These are phyloP conservation scores for Pammene fasciana DNA, from an alignment of 2,888 invertebrate species.

Conservation along the genomic window DNA sequence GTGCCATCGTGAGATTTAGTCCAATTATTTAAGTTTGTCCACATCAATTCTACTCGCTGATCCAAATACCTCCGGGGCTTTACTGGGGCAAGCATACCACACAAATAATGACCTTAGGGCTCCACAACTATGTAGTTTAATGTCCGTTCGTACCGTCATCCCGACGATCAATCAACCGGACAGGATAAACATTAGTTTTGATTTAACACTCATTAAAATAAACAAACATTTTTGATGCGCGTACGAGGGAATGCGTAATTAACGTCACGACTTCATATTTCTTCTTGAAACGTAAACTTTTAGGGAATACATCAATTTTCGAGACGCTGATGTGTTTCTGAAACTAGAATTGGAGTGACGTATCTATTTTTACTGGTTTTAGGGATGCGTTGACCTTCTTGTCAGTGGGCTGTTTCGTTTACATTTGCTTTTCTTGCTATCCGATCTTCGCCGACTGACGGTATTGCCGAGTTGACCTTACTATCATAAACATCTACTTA, in stretches of 20 bases:
- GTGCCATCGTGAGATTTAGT: constrained; percentile 12
- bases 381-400: background rate
- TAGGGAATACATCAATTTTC: constrained; percentile 30
- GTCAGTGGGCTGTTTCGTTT: background rate
- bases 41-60: background rate
- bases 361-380: background rate
- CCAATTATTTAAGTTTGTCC: constrained; percentile 14
- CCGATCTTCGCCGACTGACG: no score
- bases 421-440: no score
- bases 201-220: constrained; percentile 71
- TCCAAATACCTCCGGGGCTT: constrained; percentile 13
- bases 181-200: constrained; percentile 71
- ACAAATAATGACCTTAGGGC: constrained; percentile 55
- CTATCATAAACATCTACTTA: no score
- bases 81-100: constrained; percentile 17
- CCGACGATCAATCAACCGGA: constrained; percentile 69
- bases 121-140: constrained; percentile 47
- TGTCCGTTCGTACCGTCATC: constrained; percentile 51
- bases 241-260: constrained; percentile 61
- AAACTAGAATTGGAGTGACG: constrained; percentile 16
- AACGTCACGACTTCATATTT: constrained; percentile 68
- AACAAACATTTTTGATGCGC: constrained; percentile 65
- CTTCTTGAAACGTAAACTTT: constrained; percentile 45
- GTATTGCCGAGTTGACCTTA: no score
- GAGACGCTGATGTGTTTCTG: constrained; percentile 22